Percentiles rank a stretch among this genome's conserved stretches.
phyloP scores from a whole-genome alignment of 2,113 vertebrate species.

The Salvelinus sp. region DNA sequence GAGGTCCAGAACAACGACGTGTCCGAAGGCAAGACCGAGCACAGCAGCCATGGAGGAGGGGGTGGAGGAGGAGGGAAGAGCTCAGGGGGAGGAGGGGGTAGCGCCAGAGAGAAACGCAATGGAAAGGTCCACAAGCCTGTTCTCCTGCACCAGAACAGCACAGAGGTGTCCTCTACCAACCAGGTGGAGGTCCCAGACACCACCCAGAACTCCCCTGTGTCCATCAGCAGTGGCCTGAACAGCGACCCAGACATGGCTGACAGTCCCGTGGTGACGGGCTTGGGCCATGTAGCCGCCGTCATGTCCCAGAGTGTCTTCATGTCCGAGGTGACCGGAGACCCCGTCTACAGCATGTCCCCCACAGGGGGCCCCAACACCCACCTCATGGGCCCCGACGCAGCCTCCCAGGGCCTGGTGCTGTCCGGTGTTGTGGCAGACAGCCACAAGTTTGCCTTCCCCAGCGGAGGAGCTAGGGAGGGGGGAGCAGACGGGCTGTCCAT shows the following conservation, averaged over 20 bases:
- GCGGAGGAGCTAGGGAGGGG: conserved; percentile 70
- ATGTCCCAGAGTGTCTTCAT: conserved; percentile 98
- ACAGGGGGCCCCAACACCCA: conserved; percentile 89
- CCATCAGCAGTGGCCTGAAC: conserved; percentile 98
- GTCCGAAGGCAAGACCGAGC: conserved; percentile 95
- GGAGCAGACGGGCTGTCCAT: conserved; percentile 85
- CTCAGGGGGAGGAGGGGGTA: conserved; percentile 71
- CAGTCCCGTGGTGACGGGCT: conserved; percentile 91
- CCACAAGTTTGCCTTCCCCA: conserved; percentile 96
- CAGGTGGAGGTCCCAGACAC: conserved; percentile 99
- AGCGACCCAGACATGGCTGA: conserved; percentile 95
- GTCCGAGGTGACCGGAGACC: conserved; percentile 94
- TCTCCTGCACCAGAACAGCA: conserved; percentile 96
- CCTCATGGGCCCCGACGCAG: conserved; percentile 88
- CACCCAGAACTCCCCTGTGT: conserved; percentile 96
- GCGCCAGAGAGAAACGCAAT: conserved; percentile 91
- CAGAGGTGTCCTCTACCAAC: conserved; percentile 97
- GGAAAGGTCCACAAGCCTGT: conserved; percentile 95
- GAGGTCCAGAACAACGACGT: conserved; percentile 98
- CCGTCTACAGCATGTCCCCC: conserved; percentile 96
- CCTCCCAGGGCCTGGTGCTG: conserved; percentile 90
- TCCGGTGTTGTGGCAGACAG: conserved; percentile 86
- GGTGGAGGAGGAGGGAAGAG: conserved; percentile 74
- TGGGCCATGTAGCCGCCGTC: conserved; percentile 94
- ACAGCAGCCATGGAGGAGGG: conserved; percentile 76